Conservation (phyloP, 2,888 invertebrate genomes). For the Torymus texanus region DNA sequence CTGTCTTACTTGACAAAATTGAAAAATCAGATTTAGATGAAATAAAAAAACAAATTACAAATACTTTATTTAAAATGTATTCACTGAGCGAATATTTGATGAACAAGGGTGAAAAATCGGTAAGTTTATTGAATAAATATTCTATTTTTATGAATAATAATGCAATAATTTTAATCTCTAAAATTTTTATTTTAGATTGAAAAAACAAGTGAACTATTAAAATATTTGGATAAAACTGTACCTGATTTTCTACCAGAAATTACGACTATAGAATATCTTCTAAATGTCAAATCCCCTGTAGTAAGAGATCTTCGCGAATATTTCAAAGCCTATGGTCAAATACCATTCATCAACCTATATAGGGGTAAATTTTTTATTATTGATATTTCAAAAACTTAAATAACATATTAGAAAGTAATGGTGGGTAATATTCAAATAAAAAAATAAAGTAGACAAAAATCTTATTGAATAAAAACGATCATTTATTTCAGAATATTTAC, state of each 20-base stretch:
- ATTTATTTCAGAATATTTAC: conserved; percentile 74
- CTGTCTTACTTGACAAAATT: conserved; percentile 60
- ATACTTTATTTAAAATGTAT: conserved; percentile 64
- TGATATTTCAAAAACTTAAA: background rate
- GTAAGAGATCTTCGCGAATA: conserved; percentile 62
- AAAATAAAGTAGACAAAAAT: conserved; percentile 22
- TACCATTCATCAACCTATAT: conserved; percentile 60
- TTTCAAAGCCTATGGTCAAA: conserved; percentile 52
- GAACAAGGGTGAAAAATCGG: conserved; percentile 48
- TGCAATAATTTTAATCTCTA: conserved; percentile 2
- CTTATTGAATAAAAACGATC: conserved; percentile 72
- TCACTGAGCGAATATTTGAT: conserved; percentile 62
- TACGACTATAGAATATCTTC: conserved; percentile 63
- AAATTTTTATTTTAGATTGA: conserved; percentile 55
- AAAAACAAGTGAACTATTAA: conserved; percentile 53
- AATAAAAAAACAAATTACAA: conserved; percentile 60
- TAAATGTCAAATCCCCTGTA: conserved; percentile 58
- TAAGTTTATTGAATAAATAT: conserved; percentile 47
- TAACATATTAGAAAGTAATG: background rate
- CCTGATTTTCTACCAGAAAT: conserved; percentile 63
- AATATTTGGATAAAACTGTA: conserved; percentile 53
- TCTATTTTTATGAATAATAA: background rate
- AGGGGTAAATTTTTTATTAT: conserved; percentile 59
- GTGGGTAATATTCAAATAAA: background rate
- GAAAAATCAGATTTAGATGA: conserved; percentile 56